Base-by-base conservation (phyloP, 2,888 invertebrate genomes). In the Caenorhabditis macrosperma region DNA sequence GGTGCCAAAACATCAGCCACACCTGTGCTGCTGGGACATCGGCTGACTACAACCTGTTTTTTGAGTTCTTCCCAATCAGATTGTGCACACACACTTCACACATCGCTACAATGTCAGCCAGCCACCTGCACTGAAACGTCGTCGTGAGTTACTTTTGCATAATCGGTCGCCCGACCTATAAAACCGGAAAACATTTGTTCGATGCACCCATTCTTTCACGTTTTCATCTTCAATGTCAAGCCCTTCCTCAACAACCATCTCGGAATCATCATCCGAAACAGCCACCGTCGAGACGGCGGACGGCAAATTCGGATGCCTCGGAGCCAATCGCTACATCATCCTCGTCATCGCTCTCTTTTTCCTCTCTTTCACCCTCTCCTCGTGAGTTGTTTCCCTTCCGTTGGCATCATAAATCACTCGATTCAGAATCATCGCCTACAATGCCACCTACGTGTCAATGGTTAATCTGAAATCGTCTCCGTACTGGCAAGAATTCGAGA, bases 361-460 rank as follows among this genome's bases (percentile, higher is more conserved):
- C 22, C 26, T 80, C 6, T 75, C 75, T 0, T 75, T 66, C 26
- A 60, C 69, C 33, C 55, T 80, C 26, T 69, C 79, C 15, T 72
- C 69, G 79, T 80, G 20, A 69, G 79, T 75, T 66, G 54, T 54
- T 52, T 41, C 15, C n/a, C 22, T 48, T 20, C 10, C 38, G 4
- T 24, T 35, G 38, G 26, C 24, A 15, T 54, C 26, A 15, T n/a
- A 26, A 6, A 41, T n/a, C n/a, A 33, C 1, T 33, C 20, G 35
- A 46, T 83, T 63, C 68, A 87, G 86, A 64, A 81, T 83, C 9
- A 85, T 85, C 46, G 78, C 80, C 55, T 87, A 85, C 78, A 85
- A 87, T 48, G 85, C 86, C 1, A 77, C 82, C 10, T 85, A 84
- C 78, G 82, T 84, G 26, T 82, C 84, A 0, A 85, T 87, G 83